These are phyloP conservation scores for Sebastes vulpes DNA, from an alignment of 2,797 vertebrate species.

Conservation along the genomic window DNA sequence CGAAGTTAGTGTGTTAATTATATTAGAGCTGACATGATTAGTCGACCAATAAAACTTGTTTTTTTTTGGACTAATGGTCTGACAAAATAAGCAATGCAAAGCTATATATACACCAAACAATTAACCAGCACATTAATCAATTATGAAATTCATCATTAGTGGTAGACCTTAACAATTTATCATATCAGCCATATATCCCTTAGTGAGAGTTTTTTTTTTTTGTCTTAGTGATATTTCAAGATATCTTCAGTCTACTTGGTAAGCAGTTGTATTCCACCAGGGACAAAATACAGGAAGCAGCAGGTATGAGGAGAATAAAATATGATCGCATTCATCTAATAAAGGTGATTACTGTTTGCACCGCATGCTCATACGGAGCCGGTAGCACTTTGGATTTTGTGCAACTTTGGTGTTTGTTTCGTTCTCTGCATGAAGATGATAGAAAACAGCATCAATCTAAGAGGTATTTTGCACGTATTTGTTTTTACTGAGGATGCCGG, in stretches of 20 bases:
- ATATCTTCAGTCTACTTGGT: neutral
- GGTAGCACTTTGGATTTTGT: neutral
- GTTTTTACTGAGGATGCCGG: slow-evolving; percentile 1
- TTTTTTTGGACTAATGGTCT: neutral
- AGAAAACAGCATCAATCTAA: neutral
- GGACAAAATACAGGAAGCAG: neutral
- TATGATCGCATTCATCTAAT: neutral
- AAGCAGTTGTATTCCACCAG: neutral
- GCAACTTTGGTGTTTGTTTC: neutral
- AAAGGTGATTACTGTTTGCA: neutral
- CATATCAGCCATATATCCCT: neutral
- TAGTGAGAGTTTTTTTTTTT: neutral
- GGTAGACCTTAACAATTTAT: neutral
- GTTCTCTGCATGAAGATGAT: neutral
- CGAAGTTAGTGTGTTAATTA: neutral
- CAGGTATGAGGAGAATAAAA: slow-evolving; percentile 2
- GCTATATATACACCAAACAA: too few species aligned
- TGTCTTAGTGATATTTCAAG: neutral
- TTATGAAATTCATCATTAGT: neutral
- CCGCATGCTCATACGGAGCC: neutral
- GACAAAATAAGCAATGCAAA: neutral
- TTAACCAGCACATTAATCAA: neutral
- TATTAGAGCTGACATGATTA: neutral
- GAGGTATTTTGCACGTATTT: slow-evolving; percentile 12
- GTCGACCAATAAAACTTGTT: neutral